Evolutionary conservation across 1,140 invertebrate species (phyloP), one percentile per base, ranked within the genome.

Genomic region (Batillaria attramentaria): DNA sequence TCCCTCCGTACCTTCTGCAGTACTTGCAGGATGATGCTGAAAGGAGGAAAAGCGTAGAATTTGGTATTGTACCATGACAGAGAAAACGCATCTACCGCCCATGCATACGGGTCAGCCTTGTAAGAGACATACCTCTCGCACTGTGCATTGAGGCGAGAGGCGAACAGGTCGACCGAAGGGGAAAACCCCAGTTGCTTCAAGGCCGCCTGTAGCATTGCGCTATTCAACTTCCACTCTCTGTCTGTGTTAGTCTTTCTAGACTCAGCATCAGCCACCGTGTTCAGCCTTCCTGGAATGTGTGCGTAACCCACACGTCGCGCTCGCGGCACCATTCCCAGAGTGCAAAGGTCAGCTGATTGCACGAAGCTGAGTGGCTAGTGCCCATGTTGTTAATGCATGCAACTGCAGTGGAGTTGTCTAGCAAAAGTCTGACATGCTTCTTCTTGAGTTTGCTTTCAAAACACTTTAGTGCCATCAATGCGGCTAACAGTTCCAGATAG

Each of bases 101-200:
- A 39, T 28, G 85, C 82, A 13, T 57, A 54, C 16, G 80, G 82
- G 37, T 85, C 82, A 41, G 85, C 80, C 65, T 72, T 62, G 78
- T 77, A 86, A 5, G 80, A 81, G 20, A 79, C 72, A 81, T 80
- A 85, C 18, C 3, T 72, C 31, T 46, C 41, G 24, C 80, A 57
- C 73, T 81, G 60, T 41, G 43, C 46, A 78, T 84, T 86, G 33
- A 82, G 16, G 28, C 80, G 54, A n/a, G 79, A 80, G 16, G 84
- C 79, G 81, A 85, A 86, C 28, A 86, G 42, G 72, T 83, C 82
- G n/a, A n/a, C n/a, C n/a, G n/a, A n/a, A n/a, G n/a, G n/a, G n/a
- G n/a, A n/a, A n/a, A n/a, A n/a, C n/a, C n/a, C n/a, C n/a, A n/a
- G n/a, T n/a, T n/a, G n/a, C n/a, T n/a, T n/a, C n/a, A n/a, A n/a